Percentiles rank a stretch among this genome's conserved stretches.
phyloP scores from a whole-genome alignment of 2,113 vertebrate species.

The Elephantulus edwardii region DNA sequence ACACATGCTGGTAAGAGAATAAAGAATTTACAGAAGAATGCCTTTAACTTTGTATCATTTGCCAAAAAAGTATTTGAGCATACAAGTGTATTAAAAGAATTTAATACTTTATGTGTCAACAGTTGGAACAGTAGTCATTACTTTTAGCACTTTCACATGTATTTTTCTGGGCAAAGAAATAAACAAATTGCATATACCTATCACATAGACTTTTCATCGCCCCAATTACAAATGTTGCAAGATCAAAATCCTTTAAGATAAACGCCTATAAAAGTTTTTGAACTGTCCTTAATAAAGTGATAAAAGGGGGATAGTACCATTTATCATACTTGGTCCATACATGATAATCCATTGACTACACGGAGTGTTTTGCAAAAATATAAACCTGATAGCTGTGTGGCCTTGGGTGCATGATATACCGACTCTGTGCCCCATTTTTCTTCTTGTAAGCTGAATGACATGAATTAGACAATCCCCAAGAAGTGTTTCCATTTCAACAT shows the following conservation, averaged over 20 bases:
- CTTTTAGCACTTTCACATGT: background rate
- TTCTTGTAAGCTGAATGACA: background rate
- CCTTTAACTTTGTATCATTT: background rate
- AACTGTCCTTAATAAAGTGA: background rate
- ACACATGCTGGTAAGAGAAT: background rate
- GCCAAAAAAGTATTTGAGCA: background rate
- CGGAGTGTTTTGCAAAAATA: background rate
- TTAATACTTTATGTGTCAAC: background rate
- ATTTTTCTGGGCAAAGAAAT: background rate
- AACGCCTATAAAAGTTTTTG: background rate
- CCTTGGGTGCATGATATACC: background rate
- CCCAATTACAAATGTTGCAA: background rate
- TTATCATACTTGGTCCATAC: background rate
- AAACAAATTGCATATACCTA: background rate
- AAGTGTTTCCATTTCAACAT: background rate
- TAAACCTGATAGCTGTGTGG: background rate
- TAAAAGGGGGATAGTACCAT: background rate
- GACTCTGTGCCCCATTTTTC: background rate
- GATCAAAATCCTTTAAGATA: background rate
- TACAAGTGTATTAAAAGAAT: background rate
- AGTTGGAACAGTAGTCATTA: background rate
- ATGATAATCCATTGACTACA: background rate
- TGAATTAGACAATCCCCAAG: background rate
- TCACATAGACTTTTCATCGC: background rate
- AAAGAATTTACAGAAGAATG: background rate